Evolutionary conservation across 2,113 vertebrate species (phyloP).

Genomic region (Pardalotus punctatus): DNA sequence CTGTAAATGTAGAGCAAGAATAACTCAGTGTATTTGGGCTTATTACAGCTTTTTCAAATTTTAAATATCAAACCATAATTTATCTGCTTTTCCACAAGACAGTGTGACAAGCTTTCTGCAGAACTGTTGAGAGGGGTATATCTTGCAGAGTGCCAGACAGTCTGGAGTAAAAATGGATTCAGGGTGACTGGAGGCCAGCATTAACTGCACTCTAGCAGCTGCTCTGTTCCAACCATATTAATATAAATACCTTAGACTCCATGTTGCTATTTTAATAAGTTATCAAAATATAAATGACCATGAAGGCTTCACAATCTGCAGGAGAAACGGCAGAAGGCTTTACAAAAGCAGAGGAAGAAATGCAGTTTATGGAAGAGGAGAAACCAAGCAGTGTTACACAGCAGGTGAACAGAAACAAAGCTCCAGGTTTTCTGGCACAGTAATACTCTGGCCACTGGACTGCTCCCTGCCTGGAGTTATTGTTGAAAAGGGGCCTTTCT

Average conservation of each 20-base stretch:
- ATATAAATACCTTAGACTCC: constrained; percentile 42
- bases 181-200: background rate
- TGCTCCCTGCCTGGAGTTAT: background rate
- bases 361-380: background rate
- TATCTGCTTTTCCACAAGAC: background rate
- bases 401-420: constrained; percentile 11
- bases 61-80: background rate
- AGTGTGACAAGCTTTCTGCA: background rate
- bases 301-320: background rate
- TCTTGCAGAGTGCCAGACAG: background rate
- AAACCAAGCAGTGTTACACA: background rate
- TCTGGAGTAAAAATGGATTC: constrained; percentile 20
- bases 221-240: background rate
- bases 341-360: background rate
- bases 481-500: background rate
- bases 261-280: constrained; percentile 28
- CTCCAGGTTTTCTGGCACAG: background rate
- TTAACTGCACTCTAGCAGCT: constrained; percentile 30
- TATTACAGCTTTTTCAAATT: background rate
- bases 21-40: background rate
- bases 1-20: background rate
- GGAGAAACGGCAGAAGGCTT: background rate
- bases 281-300: constrained; percentile 2
- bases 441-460: background rate
- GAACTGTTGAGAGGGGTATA: background rate